Evolutionary conservation across 2,888 invertebrate species (phyloP).

Genomic region (Achlya flavicornis): DNA sequence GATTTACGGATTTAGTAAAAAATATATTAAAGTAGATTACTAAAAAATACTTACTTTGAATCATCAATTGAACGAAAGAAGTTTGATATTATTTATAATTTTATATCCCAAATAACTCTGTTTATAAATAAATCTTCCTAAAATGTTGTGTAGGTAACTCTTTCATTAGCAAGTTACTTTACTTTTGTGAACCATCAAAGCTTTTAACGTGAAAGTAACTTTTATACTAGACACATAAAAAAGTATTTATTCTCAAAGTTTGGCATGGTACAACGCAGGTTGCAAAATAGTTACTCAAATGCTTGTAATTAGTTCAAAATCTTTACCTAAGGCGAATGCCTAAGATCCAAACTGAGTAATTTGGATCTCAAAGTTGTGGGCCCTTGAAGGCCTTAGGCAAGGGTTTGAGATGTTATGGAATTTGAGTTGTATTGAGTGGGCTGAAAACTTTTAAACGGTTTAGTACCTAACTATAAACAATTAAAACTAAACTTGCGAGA

Average conservation of each 20-base stretch:
- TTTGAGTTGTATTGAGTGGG: background rate
- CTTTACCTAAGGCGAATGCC: background rate
- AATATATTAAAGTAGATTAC: too few species aligned
- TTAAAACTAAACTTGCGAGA: background rate
- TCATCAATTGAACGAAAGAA: too few species aligned
- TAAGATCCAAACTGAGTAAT: background rate
- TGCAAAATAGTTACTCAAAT: too few species aligned
- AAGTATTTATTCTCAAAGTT: background rate
- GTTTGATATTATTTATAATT: background rate
- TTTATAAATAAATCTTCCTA: background rate
- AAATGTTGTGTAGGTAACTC: background rate
- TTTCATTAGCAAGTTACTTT: background rate
- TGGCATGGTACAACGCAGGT: too few species aligned
- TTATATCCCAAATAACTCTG: background rate
- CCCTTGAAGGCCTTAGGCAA: background rate
- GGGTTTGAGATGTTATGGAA: background rate
- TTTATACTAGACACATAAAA: background rate
- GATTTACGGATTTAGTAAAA: too few species aligned
- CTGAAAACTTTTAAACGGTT: conserved; percentile 11
- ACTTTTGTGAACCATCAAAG: background rate
- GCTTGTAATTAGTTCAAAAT: too few species aligned
- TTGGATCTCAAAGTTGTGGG: background rate
- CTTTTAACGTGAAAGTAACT: background rate
- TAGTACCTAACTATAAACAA: conserved; percentile 1
- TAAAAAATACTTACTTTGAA: too few species aligned